Conservation (phyloP, 2,797 vertebrate species). For the Epinephelus awoara region DNA sequence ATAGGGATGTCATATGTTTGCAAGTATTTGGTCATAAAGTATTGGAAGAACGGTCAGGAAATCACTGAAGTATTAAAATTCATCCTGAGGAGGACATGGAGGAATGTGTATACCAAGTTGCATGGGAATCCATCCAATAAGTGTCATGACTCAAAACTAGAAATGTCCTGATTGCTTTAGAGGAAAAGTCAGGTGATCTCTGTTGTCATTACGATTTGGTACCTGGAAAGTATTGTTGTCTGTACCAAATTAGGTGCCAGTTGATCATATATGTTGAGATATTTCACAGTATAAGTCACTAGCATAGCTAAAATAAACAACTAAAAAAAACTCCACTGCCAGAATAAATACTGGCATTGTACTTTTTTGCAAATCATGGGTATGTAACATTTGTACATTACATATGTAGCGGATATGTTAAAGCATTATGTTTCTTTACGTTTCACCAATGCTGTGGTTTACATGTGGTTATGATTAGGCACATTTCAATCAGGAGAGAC, state of each 20-base stretch:
- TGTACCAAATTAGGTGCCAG: background rate
- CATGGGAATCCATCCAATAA: background rate
- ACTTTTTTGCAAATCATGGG: too few species aligned
- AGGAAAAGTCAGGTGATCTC: conserved; percentile 1
- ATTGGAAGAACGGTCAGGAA: background rate
- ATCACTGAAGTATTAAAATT: background rate
- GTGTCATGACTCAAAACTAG: background rate
- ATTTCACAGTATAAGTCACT: background rate
- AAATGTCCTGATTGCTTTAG: background rate
- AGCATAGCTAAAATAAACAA: background rate
- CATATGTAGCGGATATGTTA: too few species aligned
- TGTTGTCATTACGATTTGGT: background rate
- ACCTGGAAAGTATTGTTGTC: too few species aligned
- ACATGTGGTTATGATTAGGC: too few species aligned
- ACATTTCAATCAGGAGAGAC: too few species aligned
- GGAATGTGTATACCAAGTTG: background rate
- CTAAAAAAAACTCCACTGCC: too few species aligned
- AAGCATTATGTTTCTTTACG: too few species aligned
- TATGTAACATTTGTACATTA: too few species aligned
- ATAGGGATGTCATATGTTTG: background rate
- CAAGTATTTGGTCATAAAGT: background rate
- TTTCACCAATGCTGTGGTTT: too few species aligned
- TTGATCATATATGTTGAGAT: background rate
- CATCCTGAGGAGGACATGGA: background rate
- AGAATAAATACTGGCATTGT: too few species aligned